These are phyloP conservation scores for Ochotona curzoniae DNA, from an alignment of 2,113 vertebrate species.

Conservation along the genomic window DNA sequence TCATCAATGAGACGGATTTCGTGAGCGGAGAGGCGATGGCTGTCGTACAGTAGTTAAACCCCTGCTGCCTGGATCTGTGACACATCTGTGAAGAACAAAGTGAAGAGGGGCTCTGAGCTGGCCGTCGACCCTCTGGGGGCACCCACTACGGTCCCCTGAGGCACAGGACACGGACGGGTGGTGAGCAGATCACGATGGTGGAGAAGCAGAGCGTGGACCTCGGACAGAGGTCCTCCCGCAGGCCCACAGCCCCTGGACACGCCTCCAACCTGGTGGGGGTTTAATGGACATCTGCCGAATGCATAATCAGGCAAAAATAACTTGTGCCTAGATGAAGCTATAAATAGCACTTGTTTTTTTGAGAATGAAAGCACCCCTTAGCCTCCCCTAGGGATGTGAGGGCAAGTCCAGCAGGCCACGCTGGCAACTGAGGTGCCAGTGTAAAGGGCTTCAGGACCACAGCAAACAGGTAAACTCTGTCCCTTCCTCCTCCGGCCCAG, in stretches of 20 bases:
- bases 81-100: conserved; percentile 78
- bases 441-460: neutral
- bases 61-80: conserved; percentile 81
- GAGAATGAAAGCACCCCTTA: neutral
- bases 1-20: conserved; percentile 95
- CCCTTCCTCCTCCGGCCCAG: neutral
- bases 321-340: neutral
- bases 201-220: neutral
- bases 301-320: neutral
- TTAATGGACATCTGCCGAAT: neutral
- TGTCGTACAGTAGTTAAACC: conserved; percentile 88
- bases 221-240: neutral
- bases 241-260: neutral
- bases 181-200: too few relatives aligned
- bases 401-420: neutral
- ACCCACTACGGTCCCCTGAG: too few relatives aligned
- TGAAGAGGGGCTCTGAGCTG: conserved; percentile 29
- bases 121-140: neutral
- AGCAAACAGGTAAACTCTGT: neutral
- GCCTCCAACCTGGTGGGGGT: neutral
- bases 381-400: neutral
- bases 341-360: neutral
- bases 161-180: too few relatives aligned
- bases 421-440: neutral
- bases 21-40: conserved; percentile 90